Base-by-base conservation (phyloP, 92 coral and sea anemone species). In the Porites divaricata region DNA sequence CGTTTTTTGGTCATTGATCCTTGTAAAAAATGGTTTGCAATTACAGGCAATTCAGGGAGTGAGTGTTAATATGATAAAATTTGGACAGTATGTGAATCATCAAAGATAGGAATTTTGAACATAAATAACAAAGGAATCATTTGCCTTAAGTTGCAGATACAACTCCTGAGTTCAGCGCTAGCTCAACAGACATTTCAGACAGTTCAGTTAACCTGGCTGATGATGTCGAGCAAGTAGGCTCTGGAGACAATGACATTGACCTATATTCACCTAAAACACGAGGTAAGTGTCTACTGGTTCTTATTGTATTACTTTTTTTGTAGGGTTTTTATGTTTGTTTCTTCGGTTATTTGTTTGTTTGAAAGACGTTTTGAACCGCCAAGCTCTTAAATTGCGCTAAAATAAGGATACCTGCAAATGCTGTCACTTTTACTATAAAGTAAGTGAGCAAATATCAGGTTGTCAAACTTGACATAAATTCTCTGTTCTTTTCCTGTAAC, bases 401-500 rank as follows among this genome's bases (percentile, higher is more conserved):
- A 64, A 64, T 64, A 64, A 64, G 69, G 69, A 64, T 64, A 64
- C 6, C 69, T 64, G 69, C 69, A 64, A 66, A 66, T 66, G 28
- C 28, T 62, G 24, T 53, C 2, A 53, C 58, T 53, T 53, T 53
- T 53, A 11, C 12, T 14, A 14, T 14, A 14, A 53, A 53, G 12
- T 53, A 10, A 53, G 12, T 14, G 13, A 10, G 12, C 15, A 10
- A 53, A 53, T 9, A 53, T 14, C 15, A 10, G 12, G 13, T 10
- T 14, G 12, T 53, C 15, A 10, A 53, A 14, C 13, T 53, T 53
- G 58, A 53, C 2, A 53, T 9, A 53, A 10, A 53, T 9, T 9
- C 58, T 53, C 0, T 53, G 58, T 53, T 53, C n/a, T 35, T 35
- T 35, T 35, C 45, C 58, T 10, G 15, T 53, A 10, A 53, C 58